Percentiles rank a stretch among this genome's conserved stretches.
Conservation (phyloP, 2,113 vertebrate genomes). For the Neopipo cinnamomea region DNA sequence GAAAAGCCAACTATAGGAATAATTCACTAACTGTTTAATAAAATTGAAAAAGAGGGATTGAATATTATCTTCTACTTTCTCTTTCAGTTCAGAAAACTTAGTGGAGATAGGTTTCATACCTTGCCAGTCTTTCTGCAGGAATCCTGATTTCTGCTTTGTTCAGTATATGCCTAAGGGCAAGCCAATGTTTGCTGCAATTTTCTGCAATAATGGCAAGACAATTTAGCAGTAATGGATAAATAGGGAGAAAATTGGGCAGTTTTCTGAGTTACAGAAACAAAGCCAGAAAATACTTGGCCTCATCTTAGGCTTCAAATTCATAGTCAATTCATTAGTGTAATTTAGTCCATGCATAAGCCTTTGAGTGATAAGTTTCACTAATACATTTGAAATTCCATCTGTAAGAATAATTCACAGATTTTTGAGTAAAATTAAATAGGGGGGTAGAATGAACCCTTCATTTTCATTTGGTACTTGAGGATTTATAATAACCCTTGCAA, state of each 20-base stretch:
- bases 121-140: conserved; percentile 35
- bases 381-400: conserved; percentile 71
- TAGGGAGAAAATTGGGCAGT: conserved; percentile 74
- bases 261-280: conserved; percentile 68
- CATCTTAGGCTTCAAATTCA: conserved; percentile 72
- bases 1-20: conserved; percentile 20
- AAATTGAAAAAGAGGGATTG: neutral
- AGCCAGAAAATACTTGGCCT: conserved; percentile 80
- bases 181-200: conserved; percentile 70
- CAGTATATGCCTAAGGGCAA: conserved; percentile 59
- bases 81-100: conserved; percentile 34
- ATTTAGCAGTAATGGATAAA: conserved; percentile 78
- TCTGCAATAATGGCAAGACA: conserved; percentile 72
- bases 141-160: conserved; percentile 34
- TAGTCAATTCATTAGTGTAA: conserved; percentile 78
- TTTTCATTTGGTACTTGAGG: conserved; percentile 62
- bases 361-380: conserved; percentile 73
- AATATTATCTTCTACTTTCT: neutral
- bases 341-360: conserved; percentile 68
- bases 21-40: neutral
- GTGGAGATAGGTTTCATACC: conserved; percentile 23
- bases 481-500: conserved; percentile 58
- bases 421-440: conserved; percentile 70
- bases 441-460: conserved; percentile 60
- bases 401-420: conserved; percentile 72